Base-by-base conservation (phyloP, 2,888 invertebrate genomes). In the Schizaphis graminum region DNA sequence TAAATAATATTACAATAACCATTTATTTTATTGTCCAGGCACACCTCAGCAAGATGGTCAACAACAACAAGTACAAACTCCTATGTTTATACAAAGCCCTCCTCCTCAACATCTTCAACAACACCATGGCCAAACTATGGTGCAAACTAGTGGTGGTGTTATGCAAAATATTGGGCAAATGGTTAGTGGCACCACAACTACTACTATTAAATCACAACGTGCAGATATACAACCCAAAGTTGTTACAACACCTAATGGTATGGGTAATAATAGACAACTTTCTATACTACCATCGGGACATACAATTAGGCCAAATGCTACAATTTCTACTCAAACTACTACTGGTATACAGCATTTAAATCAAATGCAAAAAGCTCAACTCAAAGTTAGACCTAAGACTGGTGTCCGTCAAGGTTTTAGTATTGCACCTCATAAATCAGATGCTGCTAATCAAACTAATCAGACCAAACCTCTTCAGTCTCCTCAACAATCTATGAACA, bases 291-390 rank as follows among this genome's bases (percentile, higher is more conserved):
- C 94, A 21, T 94, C 93, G 47, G 89, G 93, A 8, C 85, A 94
- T 91, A 47, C 94, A 86, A 95, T 95, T 95, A 96, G 98, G 91
- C 98, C 98, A 0, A 98, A 96, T 10, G 97, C 98, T 95, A 98
- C 98, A 0, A 98, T 98, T 26, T 98, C 98, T 13, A 98, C 98
- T 0, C 98, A 98, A 96, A 98, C 98, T 0, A 96, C 96, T 94
- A 96, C 96, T 94, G 95, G 96, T 95, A 96, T 96, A 91, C 96
- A 96, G 95, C 95, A 96, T 61, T 95, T 96, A 95, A 96, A 96
- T 95, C 96, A 96, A 95, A 94, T 95, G 91, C 93, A 94, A 77
- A 95, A 95, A 93, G 47, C 95, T 57, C 94, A 95, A 94, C 93
- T 94, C 21, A 95, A 95, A 94, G 94, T 94, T 21, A 89, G 95